Percentiles rank a stretch among this genome's conserved stretches.
phyloP scores from a whole-genome alignment of 2,888 invertebrate species.

The Tiliacea aurago region DNA sequence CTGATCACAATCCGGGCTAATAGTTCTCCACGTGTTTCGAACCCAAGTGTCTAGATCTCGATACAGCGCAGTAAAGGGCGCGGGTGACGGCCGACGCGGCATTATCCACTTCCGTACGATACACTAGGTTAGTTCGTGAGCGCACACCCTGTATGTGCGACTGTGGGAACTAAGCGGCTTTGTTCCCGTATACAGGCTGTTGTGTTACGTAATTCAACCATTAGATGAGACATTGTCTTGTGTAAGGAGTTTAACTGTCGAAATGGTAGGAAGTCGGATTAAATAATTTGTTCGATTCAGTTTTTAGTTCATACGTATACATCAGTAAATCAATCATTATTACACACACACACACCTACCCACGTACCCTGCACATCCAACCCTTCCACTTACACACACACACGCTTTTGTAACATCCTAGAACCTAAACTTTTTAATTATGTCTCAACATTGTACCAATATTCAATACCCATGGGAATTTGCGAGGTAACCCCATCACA shows the following conservation, averaged over 20 bases:
- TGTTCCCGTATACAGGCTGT: constrained; percentile 79
- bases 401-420: too few relatives aligned
- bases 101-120: constrained; percentile 87
- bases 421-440: too few relatives aligned
- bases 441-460: too few relatives aligned
- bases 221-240: constrained; percentile 44
- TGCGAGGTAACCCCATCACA: too few relatives aligned
- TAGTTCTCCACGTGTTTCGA: constrained; percentile 69
- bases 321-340: too few relatives aligned
- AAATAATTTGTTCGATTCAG: neutral
- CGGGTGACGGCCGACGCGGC: constrained; percentile 85
- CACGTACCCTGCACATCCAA: too few relatives aligned
- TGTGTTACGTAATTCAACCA: constrained; percentile 54
- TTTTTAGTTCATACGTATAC: too few relatives aligned
- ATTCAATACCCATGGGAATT: too few relatives aligned
- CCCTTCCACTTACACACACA: too few relatives aligned
- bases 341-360: too few relatives aligned
- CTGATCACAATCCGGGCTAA: constrained; percentile 64
- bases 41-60: constrained; percentile 77
- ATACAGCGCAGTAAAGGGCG: constrained; percentile 84
- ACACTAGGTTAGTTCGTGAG: constrained; percentile 88
- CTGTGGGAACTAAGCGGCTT: constrained; percentile 87
- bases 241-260: constrained; percentile 19
- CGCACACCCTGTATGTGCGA: constrained; percentile 87
- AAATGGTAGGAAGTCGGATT: constrained; percentile 1